phyloP scores from a whole-genome alignment of 2,113 vertebrate species.

The Saimiri boliviensis region DNA sequence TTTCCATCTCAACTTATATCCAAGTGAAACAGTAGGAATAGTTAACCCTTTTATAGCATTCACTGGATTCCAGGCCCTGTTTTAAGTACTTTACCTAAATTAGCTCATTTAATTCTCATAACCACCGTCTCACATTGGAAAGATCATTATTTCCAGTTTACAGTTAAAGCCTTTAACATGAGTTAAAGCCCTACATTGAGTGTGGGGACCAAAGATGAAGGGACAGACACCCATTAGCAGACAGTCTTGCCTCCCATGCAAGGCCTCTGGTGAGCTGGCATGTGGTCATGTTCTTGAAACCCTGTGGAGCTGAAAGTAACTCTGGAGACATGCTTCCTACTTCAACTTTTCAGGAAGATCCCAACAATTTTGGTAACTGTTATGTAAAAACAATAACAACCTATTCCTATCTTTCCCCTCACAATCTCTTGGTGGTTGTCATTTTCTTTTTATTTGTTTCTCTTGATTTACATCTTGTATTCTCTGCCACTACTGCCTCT shows the following conservation, averaged over 20 bases:
- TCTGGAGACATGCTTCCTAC: neutral
- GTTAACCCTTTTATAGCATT: neutral
- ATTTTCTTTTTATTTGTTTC: neutral
- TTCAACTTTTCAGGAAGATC: neutral
- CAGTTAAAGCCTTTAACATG: neutral
- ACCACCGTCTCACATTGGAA: neutral
- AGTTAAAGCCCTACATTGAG: neutral
- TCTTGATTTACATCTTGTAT: neutral
- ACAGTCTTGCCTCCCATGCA: neutral
- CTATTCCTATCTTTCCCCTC: neutral
- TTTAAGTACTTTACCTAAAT: neutral
- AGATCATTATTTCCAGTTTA: neutral
- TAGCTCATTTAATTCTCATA: neutral
- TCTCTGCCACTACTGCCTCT: neutral
- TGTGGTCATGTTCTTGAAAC: neutral
- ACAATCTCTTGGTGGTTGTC: neutral
- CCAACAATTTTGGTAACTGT: neutral
- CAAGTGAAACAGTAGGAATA: neutral
- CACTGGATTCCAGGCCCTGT: neutral
- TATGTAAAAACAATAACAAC: neutral
- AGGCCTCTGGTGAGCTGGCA: neutral
- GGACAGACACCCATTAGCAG: no score
- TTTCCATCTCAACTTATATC: neutral
- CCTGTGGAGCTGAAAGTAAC: neutral
- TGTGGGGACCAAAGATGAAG: neutral